Percentiles rank a stretch among this genome's conserved stretches.
These are phyloP conservation scores for Nudaria mundana DNA, from an alignment of 2,888 invertebrate genomes.

Conservation along the genomic window DNA sequence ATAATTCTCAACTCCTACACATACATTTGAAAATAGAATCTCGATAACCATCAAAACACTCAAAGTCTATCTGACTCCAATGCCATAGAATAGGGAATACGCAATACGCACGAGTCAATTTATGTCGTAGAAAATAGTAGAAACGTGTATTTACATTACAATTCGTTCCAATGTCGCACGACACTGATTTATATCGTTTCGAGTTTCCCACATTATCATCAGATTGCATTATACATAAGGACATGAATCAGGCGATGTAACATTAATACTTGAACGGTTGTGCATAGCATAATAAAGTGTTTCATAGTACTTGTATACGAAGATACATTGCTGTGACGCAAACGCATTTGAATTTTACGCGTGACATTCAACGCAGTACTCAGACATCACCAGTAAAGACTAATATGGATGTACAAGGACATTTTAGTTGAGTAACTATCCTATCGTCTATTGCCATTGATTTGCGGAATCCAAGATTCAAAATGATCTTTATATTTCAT, in stretches of 20 bases:
- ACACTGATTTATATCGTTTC: conserved; percentile 35
- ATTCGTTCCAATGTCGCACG: too few relatives aligned
- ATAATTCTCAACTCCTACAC: too few relatives aligned
- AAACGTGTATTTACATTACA: too few relatives aligned
- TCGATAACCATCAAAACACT: too few relatives aligned
- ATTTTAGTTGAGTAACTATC: neutral
- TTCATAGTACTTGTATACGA: conserved; percentile 24
- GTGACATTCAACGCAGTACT: neutral
- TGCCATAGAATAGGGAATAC: too few relatives aligned
- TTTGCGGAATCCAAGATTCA: too few relatives aligned
- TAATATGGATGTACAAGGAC: neutral
- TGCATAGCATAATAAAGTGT: conserved; percentile 53
- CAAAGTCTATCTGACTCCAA: too few relatives aligned
- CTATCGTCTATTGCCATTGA: too few relatives aligned
- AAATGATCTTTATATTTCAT: too few relatives aligned
- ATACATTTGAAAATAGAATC: too few relatives aligned
- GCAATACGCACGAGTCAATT: too few relatives aligned
- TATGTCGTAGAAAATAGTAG: too few relatives aligned
- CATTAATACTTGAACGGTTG: conserved; percentile 60
- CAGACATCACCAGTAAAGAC: neutral
- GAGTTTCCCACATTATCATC: conserved; percentile 49
- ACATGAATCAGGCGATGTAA: conserved; percentile 60
- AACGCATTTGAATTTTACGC: conserved; percentile 4
- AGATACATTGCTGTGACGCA: conserved; percentile 26
- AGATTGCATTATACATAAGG: conserved; percentile 63